Conservation (phyloP, 2,888 invertebrate species). For the Muschampia plurimacula region DNA sequence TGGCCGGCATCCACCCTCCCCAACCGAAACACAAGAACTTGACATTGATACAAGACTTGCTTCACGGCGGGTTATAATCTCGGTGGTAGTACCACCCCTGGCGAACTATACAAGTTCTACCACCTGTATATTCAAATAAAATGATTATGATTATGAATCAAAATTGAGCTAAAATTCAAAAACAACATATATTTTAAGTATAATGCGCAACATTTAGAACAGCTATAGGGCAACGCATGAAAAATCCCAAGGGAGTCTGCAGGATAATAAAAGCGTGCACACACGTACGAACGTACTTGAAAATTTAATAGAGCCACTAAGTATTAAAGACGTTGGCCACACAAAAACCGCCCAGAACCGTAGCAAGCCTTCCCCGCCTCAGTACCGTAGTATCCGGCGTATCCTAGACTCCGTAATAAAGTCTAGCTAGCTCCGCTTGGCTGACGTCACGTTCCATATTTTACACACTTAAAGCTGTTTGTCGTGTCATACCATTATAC, state of each 20-base stretch:
- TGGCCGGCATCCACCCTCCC: too few species aligned
- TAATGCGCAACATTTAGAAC: not conserved
- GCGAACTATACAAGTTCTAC: too few species aligned
- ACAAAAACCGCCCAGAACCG: constrained; percentile 45
- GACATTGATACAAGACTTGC: too few species aligned
- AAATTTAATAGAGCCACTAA: constrained; percentile 34
- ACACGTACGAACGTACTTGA: constrained; percentile 29
- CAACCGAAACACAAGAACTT: too few species aligned
- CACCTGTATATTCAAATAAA: too few species aligned
- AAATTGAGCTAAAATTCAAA: too few species aligned
- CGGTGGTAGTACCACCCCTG: too few species aligned
- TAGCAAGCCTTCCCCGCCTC: constrained; percentile 48
- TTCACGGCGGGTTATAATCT: too few species aligned
- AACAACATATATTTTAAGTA: not conserved
- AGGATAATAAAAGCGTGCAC: constrained; percentile 31
- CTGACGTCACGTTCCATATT: constrained; percentile 80
- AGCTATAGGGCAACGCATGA: not conserved
- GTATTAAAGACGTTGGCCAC: constrained; percentile 35
- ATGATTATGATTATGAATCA: too few species aligned
- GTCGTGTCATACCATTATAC: constrained; percentile 85
- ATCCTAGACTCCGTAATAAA: constrained; percentile 69
- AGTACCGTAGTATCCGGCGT: constrained; percentile 64
- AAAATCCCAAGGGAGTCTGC: constrained; percentile 11
- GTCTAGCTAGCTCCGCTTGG: constrained; percentile 73
- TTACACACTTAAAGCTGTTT: constrained; percentile 83